Evolutionary conservation across 1,140 invertebrate species (phyloP).

Genomic region (Procambarus virginalis): DNA sequence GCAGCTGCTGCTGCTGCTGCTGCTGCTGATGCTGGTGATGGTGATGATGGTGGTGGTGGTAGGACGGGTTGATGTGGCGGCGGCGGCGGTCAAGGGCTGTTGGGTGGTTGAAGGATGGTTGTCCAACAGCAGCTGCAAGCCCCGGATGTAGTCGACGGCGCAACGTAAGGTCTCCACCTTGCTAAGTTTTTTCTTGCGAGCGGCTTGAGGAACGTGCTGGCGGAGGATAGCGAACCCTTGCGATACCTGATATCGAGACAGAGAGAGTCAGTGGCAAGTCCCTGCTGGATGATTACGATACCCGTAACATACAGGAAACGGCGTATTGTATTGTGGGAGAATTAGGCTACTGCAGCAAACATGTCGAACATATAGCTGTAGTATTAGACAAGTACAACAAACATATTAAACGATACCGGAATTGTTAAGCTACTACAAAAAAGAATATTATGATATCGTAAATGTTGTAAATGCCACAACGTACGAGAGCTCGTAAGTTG

Average conservation of each 20-base stretch:
- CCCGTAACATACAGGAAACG: too few species aligned
- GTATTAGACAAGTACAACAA: too few species aligned
- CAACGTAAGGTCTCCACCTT: constrained; percentile 96
- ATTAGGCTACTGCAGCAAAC: too few species aligned
- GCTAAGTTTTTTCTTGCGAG: constrained; percentile 89
- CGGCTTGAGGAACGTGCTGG: constrained; percentile 76
- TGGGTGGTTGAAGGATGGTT: constrained; percentile 17
- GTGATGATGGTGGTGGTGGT: constrained; percentile 31
- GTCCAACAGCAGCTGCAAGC: constrained; percentile 85
- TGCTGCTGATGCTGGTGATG: constrained; percentile 8
- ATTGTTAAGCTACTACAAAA: too few species aligned
- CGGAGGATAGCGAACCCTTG: constrained; percentile 74
- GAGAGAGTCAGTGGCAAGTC: background rate
- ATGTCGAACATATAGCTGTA: too few species aligned
- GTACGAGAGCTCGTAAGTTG: too few species aligned
- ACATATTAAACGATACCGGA: too few species aligned
- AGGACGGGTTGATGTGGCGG: constrained; percentile 3
- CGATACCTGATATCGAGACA: constrained; percentile 73
- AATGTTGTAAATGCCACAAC: too few species aligned
- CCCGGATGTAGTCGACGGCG: constrained; percentile 94
- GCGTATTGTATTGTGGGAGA: too few species aligned
- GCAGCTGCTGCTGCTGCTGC: constrained; percentile 21
- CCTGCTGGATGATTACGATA: too few species aligned
- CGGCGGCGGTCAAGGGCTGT: background rate
- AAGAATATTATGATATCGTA: too few species aligned